Base-by-base conservation (phyloP, 2,797 vertebrate genomes). In the Xiphorhynchus erythropygius region DNA sequence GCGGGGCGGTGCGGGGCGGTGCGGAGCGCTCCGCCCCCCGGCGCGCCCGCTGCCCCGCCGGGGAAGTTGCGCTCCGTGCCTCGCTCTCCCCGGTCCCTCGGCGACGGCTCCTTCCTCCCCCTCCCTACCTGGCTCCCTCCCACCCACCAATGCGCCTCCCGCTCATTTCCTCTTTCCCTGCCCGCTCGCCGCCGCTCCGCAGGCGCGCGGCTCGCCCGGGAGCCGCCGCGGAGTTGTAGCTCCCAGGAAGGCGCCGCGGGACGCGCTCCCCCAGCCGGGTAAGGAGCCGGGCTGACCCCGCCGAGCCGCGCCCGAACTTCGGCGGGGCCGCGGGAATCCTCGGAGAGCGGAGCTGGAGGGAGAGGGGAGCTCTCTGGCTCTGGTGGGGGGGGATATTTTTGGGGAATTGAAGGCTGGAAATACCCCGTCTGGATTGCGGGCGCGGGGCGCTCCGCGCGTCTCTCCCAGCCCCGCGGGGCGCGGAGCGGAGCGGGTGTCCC, bases 131-230 rank as follows among this genome's bases (percentile, higher is more conserved):
- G 64, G 85, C 42, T 44, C 62, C 82, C 82, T 75, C 79, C 84
- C 92, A 85, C 91, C 81, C 88, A 75, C 74, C 88, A 64, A 73
- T 87, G 84, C 90, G 80, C 90, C 88, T 88, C 89, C 93, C 90
- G 90, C 94, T 84, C 86, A 89, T 93, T 92, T 92, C 93, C 93
- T 93, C 90, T 77, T 84, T 75, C 62, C 90, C 88, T 86, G 83
- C 52, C 87, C 77, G 78, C 67, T 80, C 81, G 74, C 83, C 74
- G 86, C 81, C 81, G 89, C 89, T 83, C 78, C 87, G 86, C 91
- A 84, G 90, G 91, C 79, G 87, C 35, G 86, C 68, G 74, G 86
- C 93, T 93, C 87, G 80, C 55, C 87, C 82, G 68, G 87, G 64
- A 75, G 93, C 87, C n/a, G 84, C 90, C 80, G 94, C 91, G 71